phyloP scores from a whole-genome alignment of 2,888 invertebrate species.

The Drosophila mercatorum region DNA sequence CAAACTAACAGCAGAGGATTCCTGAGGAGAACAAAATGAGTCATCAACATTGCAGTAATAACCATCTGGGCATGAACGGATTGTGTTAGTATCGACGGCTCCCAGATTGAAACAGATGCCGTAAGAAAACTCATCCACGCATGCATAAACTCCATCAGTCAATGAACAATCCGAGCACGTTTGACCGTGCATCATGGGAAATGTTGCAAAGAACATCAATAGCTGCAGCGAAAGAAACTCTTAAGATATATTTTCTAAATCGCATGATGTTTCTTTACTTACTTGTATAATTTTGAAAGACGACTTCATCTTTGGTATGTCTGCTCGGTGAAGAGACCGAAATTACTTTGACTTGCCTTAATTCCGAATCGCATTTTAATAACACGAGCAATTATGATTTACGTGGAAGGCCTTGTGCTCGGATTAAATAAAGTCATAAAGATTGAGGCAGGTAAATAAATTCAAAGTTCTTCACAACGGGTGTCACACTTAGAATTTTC shows the following conservation, averaged over 20 bases:
- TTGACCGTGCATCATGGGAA: constrained; percentile 10
- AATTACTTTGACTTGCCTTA: constrained; percentile 25
- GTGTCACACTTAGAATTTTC: constrained; percentile 5
- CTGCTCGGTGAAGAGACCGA: constrained; percentile 19
- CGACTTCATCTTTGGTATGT: constrained; percentile 29
- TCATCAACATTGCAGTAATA: constrained; percentile 46
- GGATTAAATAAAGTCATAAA: constrained; percentile 43
- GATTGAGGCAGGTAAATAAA: constrained; percentile 31
- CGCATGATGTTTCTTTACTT: constrained; percentile 9
- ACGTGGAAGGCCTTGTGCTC: constrained; percentile 6
- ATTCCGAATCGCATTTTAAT: constrained; percentile 27
- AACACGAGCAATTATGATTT: constrained; percentile 21
- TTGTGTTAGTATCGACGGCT: neutral
- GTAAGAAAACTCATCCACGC: constrained; percentile 49
- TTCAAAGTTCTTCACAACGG: constrained; percentile 7
- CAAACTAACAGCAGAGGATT: constrained; percentile 38
- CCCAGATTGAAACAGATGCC: constrained; percentile 50
- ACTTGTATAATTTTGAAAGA: constrained; percentile 9
- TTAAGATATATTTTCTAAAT: too few relatives aligned
- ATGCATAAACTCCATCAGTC: constrained; percentile 49
- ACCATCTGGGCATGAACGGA: constrained; percentile 32
- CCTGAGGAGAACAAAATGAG: constrained; percentile 41
- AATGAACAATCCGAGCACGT: constrained; percentile 48
- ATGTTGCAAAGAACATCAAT: neutral
- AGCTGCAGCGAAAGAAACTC: constrained; percentile 21